Base-by-base conservation (phyloP, 2,888 invertebrate genomes). In the Monopis laevigella region DNA sequence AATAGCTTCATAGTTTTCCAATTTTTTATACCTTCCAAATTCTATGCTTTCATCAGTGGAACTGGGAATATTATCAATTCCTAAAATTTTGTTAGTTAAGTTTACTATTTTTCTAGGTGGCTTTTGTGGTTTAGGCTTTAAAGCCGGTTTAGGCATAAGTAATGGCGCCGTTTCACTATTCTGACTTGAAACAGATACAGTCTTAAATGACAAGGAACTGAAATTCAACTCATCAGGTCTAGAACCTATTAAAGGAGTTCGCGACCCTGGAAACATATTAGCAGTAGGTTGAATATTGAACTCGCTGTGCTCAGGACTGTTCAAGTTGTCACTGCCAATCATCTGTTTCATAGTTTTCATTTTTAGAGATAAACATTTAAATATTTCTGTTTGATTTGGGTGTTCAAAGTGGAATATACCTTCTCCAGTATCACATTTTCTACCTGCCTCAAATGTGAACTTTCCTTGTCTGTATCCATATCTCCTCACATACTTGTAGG, bases 341-440 rank as follows among this genome's bases (percentile, higher is more conserved):
- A 90, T 77, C 61, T 92, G 90, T 59, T 92, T 92, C 92, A 93
- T 93, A 1, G 87, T 89, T 59, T 91, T 91, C 90, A 93, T 93
- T 69, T 91, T 92, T 3, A 89, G 82, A 7, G 90, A 88, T 51
- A 93, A 82, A 57, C 91, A 92, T 47, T 90, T 87, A 49, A 86
- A 93, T 48, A 93, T 90, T 62, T 92, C 92, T 50, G 90, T 89
- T 47, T 91, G 90, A 61, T 91, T 91, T 29, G 87, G 85, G 59
- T 93, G 90, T 58, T 92, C 91, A 45, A 93, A 67, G 43, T 87
- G 89, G 54, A 93, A 93, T 3, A 87, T 86, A 1, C 93, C 93
- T 70, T 93, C 93, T 0, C 93, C 93, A 1, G 92, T 91, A 50
- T 89, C 88, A 69, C 93, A 93, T 66, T 92, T 93, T 44, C 93